Evolutionary conservation across 2,113 vertebrate species (phyloP), one percentile per base, ranked within the genome.

Genomic region (Periophthalmodon schlosseri): DNA sequence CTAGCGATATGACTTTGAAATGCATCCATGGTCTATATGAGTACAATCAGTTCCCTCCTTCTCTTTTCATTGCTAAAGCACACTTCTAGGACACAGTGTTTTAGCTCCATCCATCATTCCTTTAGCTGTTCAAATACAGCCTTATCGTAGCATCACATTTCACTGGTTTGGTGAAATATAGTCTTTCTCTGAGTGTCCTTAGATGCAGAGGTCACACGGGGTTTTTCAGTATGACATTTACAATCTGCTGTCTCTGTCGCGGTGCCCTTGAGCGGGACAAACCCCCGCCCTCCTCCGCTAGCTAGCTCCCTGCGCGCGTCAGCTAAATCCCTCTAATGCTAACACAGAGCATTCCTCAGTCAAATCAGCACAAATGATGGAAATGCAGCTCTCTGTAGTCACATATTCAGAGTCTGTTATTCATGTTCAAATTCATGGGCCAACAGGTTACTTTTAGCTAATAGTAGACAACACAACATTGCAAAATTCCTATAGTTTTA

Each of bases 201-300:
- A 36, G 44, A 65, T n/a, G 12, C 10, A 79, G 72, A 80, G 80
- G 80, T 83, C 57, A 21, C 57, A 24, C 23, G 63, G 24, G 78
- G 81, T 77, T 69, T 44, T 78, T 86, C 74, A 70, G 61, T 28
- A 34, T 64, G 18, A n/a, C 60, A 20, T 60, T 83, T 74, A 23
- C 49, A 50, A 69, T 81, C 65, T 70, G 65, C 52, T 39, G 5
- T 56, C 3, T 20, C 65, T 50, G 73, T 68, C 74, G 61, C 23
- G 12, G 56, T 74, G 86, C 75, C 88, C 86, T 86, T 86, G 86
- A 86, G 76, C 54, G n/a, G 39, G 66, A 78, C 75, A 68, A 34
- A 64, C 52, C 63, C 63, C 63, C 65, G 4, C 3, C 54, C 54
- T 14, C 58, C 28, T 5, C 81, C 28, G 60, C 79, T 46, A 63